phyloP scores from a whole-genome alignment of 2,797 vertebrate species.

The Muraenolepis orangiensis region DNA sequence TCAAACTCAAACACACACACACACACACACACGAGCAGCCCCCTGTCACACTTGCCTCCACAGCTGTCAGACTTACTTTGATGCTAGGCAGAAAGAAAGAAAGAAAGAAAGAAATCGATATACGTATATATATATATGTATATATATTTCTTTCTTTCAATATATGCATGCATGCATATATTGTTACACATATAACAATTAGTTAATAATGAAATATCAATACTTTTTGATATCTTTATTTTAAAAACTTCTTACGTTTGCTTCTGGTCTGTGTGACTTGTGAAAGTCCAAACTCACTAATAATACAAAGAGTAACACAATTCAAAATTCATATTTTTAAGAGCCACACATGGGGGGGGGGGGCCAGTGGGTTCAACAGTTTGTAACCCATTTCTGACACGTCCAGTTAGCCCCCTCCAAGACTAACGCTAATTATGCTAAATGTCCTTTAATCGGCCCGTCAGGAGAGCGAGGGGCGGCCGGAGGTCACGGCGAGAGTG shows the following conservation, averaged over 20 bases:
- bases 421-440: slow-evolving; percentile 78
- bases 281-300: slow-evolving; percentile 45
- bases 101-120: slow-evolving; percentile 8
- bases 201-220: not conserved
- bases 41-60: slow-evolving; percentile 52
- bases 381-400: slow-evolving; percentile 74
- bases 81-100: slow-evolving; percentile 17
- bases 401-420: slow-evolving; percentile 68
- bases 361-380: slow-evolving; percentile 58
- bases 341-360: slow-evolving; percentile 34
- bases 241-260: not conserved
- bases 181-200: not conserved
- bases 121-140: not conserved
- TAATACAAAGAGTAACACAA: slow-evolving; percentile 42
- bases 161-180: not conserved
- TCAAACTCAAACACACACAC: slow-evolving; percentile 53
- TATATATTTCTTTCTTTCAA: not conserved
- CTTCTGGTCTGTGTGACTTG: slow-evolving; percentile 19
- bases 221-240: not conserved
- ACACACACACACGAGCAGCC: slow-evolving; percentile 54
- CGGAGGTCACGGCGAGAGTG: slow-evolving; percentile 76
- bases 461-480: slow-evolving; percentile 69
- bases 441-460: slow-evolving; percentile 80
- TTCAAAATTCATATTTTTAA: slow-evolving; percentile 59
- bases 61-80: slow-evolving; percentile 36